Base-by-base conservation (phyloP, 2,888 invertebrate genomes). In the Lobophora halterata region DNA sequence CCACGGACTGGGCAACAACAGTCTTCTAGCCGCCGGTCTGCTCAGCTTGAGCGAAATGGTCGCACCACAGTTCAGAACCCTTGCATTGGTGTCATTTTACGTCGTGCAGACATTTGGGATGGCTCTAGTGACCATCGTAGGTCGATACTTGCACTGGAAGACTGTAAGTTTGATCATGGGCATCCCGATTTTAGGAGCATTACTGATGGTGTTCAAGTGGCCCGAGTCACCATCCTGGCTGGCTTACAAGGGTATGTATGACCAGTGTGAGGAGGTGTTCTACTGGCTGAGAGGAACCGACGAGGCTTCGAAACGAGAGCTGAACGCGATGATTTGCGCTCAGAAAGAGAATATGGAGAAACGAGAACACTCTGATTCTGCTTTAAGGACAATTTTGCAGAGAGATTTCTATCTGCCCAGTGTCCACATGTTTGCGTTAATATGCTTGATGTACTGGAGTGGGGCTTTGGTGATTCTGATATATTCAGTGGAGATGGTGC, bases 221-320 rank as follows among this genome's bases (percentile, higher is more conserved):
- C 58, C 60, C 0, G 57, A 60, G 18, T 60, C 60, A 0, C 60
- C 59, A 3, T 41, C 49, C 1, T 60, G 60, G 59, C 18, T 58
- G 5, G 59, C 60, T 2, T 55, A 30, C 23, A 60, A 49, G 24
- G 54, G 53, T 1, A 27, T 47, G 7, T 55, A 53, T 18, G 40
- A 49, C 1, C 38, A 52, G 32, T 52, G 60, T 13, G 38, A 54
- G 8, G 5, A 32, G 12, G 33, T 52, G 0, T 60, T 60, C 21
- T 17, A 34, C 10, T 44, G 40, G 27, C 18, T 60, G 5, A 32
- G 60, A 28, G 57, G 59, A 0, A 44, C 21, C 1, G 51, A 46
- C 12, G 40, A 49, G 1, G 18, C 21, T 7, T 38, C 52, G 1
- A 45, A 41, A 19, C 49, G 31, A 20, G 59, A 60, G 17, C 27